Conservation (phyloP, 2,888 invertebrate species). For the Synanthedon vespiformis region DNA sequence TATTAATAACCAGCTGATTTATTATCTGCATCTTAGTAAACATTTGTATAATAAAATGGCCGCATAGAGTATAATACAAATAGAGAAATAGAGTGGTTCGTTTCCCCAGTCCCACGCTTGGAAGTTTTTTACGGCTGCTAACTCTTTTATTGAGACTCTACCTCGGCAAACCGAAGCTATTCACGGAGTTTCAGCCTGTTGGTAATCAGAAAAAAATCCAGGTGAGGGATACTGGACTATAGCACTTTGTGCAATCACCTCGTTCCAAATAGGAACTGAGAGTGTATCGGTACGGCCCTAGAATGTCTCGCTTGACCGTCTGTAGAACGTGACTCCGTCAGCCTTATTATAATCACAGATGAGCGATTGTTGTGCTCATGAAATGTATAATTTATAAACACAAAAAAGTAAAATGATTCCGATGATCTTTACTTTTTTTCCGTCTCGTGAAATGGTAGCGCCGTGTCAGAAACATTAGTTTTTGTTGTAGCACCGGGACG, state of each 20-base stretch:
- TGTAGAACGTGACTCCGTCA: slow-evolving; percentile 46
- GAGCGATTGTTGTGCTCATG: slow-evolving; percentile 60
- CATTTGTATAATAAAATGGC: too few species aligned
- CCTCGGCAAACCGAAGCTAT: too few species aligned
- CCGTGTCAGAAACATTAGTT: slow-evolving; percentile 38
- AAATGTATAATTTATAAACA: slow-evolving; percentile 65
- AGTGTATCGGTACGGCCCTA: background rate
- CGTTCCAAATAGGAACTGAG: slow-evolving; percentile 27
- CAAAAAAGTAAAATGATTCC: slow-evolving; percentile 37
- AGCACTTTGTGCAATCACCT: slow-evolving; percentile 30
- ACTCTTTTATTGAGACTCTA: too few species aligned
- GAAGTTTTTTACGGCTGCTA: too few species aligned
- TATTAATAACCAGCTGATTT: too few species aligned
- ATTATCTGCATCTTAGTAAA: too few species aligned
- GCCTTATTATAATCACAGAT: slow-evolving; percentile 67
- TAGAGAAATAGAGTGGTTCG: too few species aligned
- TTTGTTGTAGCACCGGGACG: slow-evolving; percentile 32
- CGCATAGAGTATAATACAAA: too few species aligned
- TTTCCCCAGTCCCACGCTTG: too few species aligned
- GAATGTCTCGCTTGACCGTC: slow-evolving; percentile 15
- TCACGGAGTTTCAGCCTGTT: too few species aligned
- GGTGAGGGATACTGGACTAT: too few species aligned
- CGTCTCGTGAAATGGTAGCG: slow-evolving; percentile 16
- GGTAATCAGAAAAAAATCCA: too few species aligned
- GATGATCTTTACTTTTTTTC: slow-evolving; percentile 35